Evolutionary conservation across 1,140 invertebrate species (phyloP).

Genomic region (Gonatopus flavifemur): DNA sequence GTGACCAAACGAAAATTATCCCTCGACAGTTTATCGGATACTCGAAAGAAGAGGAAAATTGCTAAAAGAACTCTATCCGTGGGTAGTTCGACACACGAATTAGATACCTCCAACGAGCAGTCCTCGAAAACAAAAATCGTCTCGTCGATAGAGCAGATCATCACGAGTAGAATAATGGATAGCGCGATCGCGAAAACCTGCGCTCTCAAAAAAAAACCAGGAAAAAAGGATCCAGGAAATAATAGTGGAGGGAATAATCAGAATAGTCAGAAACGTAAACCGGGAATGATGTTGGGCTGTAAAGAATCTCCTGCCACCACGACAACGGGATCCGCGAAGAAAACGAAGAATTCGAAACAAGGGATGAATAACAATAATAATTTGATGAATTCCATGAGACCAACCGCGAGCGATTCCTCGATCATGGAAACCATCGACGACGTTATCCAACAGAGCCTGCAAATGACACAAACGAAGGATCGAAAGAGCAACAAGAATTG

Average conservation of each 20-base stretch:
- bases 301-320: slow-evolving; percentile 16
- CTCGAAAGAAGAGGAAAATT: slow-evolving; percentile 45
- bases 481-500: slow-evolving; percentile 29
- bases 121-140: slow-evolving; percentile 7
- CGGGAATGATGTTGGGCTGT: slow-evolving; percentile 6
- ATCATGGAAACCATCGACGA: slow-evolving; percentile 54
- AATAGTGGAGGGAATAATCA: too few species aligned
- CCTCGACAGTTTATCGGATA: slow-evolving; percentile 44
- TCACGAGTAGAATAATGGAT: slow-evolving; percentile 12
- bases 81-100: slow-evolving; percentile 33
- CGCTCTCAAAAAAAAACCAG: slow-evolving; percentile 37
- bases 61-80: slow-evolving; percentile 47
- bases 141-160: slow-evolving; percentile 14
- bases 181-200: slow-evolving; percentile 12
- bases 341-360: slow-evolving; percentile 35
- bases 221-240: slow-evolving; percentile 28
- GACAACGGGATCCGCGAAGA: too few species aligned
- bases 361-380: slow-evolving; percentile 15
- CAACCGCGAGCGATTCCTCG: slow-evolving; percentile 45
- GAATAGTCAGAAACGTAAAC: slow-evolving; percentile 27
- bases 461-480: slow-evolving; percentile 51
- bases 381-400: slow-evolving; percentile 30
- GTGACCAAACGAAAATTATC: slow-evolving; percentile 52
- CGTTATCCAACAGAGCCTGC: slow-evolving; percentile 48
- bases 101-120: slow-evolving; percentile 15